Base-by-base conservation (phyloP, 2,797 vertebrate genomes). In the Oceanodroma leucorhoa region DNA sequence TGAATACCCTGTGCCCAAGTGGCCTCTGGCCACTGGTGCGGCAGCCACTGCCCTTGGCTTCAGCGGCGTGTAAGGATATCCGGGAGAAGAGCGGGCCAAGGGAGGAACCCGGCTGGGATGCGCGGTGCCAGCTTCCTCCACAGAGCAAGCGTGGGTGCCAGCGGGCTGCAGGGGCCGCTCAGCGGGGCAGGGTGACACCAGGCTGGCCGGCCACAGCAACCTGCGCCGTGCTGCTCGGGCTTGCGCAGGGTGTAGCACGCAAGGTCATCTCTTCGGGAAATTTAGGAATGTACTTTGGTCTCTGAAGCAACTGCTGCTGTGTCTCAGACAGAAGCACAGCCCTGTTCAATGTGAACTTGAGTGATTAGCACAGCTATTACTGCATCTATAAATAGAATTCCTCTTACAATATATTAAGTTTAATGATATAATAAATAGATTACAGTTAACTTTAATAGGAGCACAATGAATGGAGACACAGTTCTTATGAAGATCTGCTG, bases 361-460 rank as follows among this genome's bases (percentile, higher is more conserved):
- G 72, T 85, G 93, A 96, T 95, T 89, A 91, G 46, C 55, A 6
- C 65, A 90, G 90, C 69, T 87, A 93, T 91, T 86, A 89, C 55
- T 79, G 84, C 46, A 60, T 76, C 94, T 95, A 96, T 96, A 97
- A 94, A 96, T 93, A 97, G 95, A 90, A 93, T 82, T 95, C 51
- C 53, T 92, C 92, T 90, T 89, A 87, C 71, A 94, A 94, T 96
- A 89, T 94, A 92, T 96, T 96, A 89, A 90, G 84, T 95, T 96
- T 96, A 97, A 97, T 96, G 78, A 93, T 95, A 94, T 71, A 96
- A 96, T 96, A 96, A 96, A 95, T 94, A 97, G 91, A 93, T 95
- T 94, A 95, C 78, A 75, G 89, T 95, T 94, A 96, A 93, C 78
- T 95, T 92, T 96, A 96, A 93, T 96, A 87, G 72, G 60, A 81